Percentiles rank a stretch among this genome's conserved stretches.
These are phyloP conservation scores for Phyto melanocephala DNA, from an alignment of 2,888 invertebrate species.

Conservation along the genomic window DNA sequence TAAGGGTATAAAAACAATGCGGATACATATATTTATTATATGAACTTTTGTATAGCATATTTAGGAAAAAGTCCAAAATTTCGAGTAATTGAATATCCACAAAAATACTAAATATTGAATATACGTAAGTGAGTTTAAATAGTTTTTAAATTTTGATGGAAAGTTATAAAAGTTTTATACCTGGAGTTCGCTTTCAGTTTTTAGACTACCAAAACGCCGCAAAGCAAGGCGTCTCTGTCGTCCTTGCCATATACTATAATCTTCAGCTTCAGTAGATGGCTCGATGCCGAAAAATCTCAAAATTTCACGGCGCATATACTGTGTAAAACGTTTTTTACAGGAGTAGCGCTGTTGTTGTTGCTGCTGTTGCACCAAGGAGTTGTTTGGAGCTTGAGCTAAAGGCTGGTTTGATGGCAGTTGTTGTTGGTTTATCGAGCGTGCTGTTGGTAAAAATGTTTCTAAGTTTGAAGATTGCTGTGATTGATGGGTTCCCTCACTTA, in stretches of 20 bases:
- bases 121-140: too few species aligned
- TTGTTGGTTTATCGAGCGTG: slow-evolving; percentile 55
- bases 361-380: slow-evolving; percentile 41
- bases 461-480: slow-evolving; percentile 26
- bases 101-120: too few species aligned
- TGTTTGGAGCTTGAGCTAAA: slow-evolving; percentile 37
- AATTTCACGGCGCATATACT: slow-evolving; percentile 75
- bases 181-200: slow-evolving; percentile 36
- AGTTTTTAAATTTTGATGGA: too few species aligned
- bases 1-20: too few species aligned
- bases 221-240: slow-evolving; percentile 77
- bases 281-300: slow-evolving; percentile 78
- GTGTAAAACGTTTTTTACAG: slow-evolving; percentile 75
- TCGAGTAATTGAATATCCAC: too few species aligned
- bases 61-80: too few species aligned
- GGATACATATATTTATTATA: too few species aligned
- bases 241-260: slow-evolving; percentile 75
- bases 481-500: slow-evolving; percentile 32
- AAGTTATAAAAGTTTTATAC: slow-evolving; percentile 19
- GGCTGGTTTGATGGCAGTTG: slow-evolving; percentile 59
- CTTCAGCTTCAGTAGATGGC: slow-evolving; percentile 73
- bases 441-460: slow-evolving; percentile 23
- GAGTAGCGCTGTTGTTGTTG: slow-evolving; percentile 67
- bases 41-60: too few species aligned
- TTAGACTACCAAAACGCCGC: slow-evolving; percentile 73